Base-by-base conservation (phyloP, 2,113 vertebrate species). In the Erythrocebus patas region DNA sequence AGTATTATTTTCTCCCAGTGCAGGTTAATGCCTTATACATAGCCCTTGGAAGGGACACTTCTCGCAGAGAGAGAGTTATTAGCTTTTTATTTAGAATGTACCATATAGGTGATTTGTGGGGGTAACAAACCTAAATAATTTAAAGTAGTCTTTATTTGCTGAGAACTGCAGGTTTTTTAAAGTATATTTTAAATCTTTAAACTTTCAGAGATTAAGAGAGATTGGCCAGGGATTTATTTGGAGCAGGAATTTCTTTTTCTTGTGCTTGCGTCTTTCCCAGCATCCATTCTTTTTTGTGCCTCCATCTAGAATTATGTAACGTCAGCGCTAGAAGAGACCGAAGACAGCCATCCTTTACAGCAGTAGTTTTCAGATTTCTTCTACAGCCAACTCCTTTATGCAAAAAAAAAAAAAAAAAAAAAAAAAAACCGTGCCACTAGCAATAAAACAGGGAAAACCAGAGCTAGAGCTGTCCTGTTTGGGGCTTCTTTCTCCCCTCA, bases 161-260 rank as follows among this genome's bases (percentile, higher is more conserved):
- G 98, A 98, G 97, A 92, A 95, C 96, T 94, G 97, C 98, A 98
- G 95, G 25, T 8, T 86, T 86, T 64, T 55, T 61, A 57, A 93
- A 95, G 93, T 50, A 91, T 91, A 96, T 97, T 96, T 98, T 98
- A 98, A 98, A 97, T 98, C 97, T 98, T 97, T 94, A 97, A 96
- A 96, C 84, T 96, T 97, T 88, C 91, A 79, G 95, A 95, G 95
- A 96, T 93, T 52, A 96, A 96, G 96, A 96, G 85, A 91, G 96
- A 94, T 93, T 17, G 94, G 88, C 85, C n/a, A 8, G 66, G 95
- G 98, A 96, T 97, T 96, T 98, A 98, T 98, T 93, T 96, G 93
- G 82, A 89, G 91, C 95, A 81, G 97, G 97, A 97, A 97, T 94
- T 94, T 94, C 96, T 96, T 96, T 95, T 76, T 85, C 96, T 95